Conservation (phyloP, 2,888 invertebrate genomes). For the Ypsolopha sequella region DNA sequence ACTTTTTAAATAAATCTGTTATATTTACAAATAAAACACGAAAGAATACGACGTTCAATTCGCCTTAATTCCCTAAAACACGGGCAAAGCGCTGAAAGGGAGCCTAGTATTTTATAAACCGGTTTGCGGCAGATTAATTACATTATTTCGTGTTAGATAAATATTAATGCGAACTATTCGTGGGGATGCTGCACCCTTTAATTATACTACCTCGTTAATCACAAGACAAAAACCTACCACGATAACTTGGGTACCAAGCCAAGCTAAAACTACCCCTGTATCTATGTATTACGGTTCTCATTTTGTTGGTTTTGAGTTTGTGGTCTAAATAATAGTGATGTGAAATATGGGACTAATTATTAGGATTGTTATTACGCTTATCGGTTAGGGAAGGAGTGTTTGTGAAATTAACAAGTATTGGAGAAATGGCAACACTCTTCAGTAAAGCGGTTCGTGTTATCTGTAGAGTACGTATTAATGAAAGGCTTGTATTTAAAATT, state of each 20-base stretch:
- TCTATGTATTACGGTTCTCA: too few relatives aligned
- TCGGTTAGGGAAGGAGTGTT: background rate
- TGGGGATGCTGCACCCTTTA: slow-evolving; percentile 49
- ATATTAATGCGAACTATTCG: slow-evolving; percentile 51
- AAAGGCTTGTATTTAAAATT: too few relatives aligned
- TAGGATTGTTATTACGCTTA: slow-evolving; percentile 17
- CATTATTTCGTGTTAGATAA: slow-evolving; percentile 62
- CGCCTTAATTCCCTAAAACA: too few relatives aligned
- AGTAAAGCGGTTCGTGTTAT: too few relatives aligned
- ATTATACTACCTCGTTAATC: slow-evolving; percentile 59
- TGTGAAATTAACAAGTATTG: background rate
- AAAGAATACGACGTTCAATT: too few relatives aligned
- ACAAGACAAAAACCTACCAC: slow-evolving; percentile 18
- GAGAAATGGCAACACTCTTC: too few relatives aligned
- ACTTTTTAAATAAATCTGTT: too few relatives aligned
- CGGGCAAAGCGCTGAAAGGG: background rate
- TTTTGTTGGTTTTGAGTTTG: too few relatives aligned
- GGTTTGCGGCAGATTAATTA: slow-evolving; percentile 58
- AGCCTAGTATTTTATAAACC: slow-evolving; percentile 30
- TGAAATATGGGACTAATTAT: slow-evolving; percentile 47
- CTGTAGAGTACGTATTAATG: too few relatives aligned
- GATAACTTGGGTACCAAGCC: slow-evolving; percentile 21
- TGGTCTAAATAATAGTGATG: slow-evolving; percentile 13
- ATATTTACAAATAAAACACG: too few relatives aligned
- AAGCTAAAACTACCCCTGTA: too few relatives aligned